Conservation (phyloP, 2,797 vertebrate genomes). For the Morus bassanus region DNA sequence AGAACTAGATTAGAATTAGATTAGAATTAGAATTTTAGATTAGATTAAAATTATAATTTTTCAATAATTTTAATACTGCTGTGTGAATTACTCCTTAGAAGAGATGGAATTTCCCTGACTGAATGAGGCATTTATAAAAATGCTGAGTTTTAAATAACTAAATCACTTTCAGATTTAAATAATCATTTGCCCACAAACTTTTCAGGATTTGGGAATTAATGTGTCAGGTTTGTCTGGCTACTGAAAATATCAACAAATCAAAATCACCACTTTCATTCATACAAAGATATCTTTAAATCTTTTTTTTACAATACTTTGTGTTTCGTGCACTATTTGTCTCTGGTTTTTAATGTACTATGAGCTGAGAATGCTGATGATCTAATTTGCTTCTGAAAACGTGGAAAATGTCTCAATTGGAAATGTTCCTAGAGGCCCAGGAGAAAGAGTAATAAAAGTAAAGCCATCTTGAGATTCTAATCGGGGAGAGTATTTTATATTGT, state of each 20-base stretch:
- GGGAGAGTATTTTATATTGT: conserved; percentile 46
- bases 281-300: background rate
- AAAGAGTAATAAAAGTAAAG: conserved; percentile 39
- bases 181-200: background rate
- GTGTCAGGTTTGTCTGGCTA: background rate
- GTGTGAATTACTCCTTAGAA: background rate
- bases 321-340: background rate
- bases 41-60: background rate
- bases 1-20: background rate
- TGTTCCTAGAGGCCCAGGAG: background rate
- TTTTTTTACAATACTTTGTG: background rate
- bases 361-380: background rate
- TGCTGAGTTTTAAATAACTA: background rate
- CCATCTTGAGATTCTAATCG: conserved; percentile 42
- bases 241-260: background rate
- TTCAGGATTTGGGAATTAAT: background rate
- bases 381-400: conserved; percentile 7
- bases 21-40: background rate
- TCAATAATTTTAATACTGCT: background rate
- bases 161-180: background rate
- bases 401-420: background rate
- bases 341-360: background rate
- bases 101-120: background rate
- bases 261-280: background rate
- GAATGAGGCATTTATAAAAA: background rate